phyloP scores from a whole-genome alignment of 2,113 vertebrate species.

The Baryphthengus martii region DNA sequence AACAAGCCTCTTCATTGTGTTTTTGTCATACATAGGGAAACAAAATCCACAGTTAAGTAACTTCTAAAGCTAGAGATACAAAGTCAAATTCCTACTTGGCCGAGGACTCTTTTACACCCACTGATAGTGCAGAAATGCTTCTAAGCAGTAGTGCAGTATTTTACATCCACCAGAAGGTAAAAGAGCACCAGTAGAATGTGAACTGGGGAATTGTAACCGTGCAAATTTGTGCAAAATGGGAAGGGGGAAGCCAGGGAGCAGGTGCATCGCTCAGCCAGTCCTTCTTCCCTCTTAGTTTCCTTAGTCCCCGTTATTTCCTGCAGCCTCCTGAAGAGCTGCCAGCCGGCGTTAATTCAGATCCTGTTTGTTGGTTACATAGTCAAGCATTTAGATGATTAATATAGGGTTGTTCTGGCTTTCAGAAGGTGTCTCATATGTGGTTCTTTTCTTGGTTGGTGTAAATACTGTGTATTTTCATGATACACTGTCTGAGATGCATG shows the following conservation, averaged over 20 bases:
- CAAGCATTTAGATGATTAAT: not conserved
- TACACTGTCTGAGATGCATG: rapidly evolving
- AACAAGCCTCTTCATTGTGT: not conserved
- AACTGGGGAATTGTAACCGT: not conserved
- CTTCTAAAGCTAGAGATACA: not conserved
- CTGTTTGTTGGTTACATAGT: not conserved
- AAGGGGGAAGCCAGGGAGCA: not conserved
- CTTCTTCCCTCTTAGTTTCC: not conserved
- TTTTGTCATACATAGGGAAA: not conserved
- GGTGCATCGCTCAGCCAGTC: not conserved
- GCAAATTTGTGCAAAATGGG: not conserved
- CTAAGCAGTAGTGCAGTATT: not conserved
- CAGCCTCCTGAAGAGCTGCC: not conserved
- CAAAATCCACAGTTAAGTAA: not conserved
- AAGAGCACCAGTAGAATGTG: not conserved
- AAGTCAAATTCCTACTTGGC: not conserved
- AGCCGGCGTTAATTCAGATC: not conserved
- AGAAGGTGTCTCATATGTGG: not conserved
- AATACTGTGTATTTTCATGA: not conserved
- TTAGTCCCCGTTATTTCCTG: not conserved
- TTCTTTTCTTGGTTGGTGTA: not conserved
- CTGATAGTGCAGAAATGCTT: not conserved
- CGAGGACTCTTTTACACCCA: not conserved
- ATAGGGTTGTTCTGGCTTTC: not conserved
- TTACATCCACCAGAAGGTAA: not conserved